Percentiles rank a stretch among this genome's conserved stretches.
These are phyloP conservation scores for Zosterops hypoxanthus DNA, from an alignment of 2,113 vertebrate species.

Conservation along the genomic window DNA sequence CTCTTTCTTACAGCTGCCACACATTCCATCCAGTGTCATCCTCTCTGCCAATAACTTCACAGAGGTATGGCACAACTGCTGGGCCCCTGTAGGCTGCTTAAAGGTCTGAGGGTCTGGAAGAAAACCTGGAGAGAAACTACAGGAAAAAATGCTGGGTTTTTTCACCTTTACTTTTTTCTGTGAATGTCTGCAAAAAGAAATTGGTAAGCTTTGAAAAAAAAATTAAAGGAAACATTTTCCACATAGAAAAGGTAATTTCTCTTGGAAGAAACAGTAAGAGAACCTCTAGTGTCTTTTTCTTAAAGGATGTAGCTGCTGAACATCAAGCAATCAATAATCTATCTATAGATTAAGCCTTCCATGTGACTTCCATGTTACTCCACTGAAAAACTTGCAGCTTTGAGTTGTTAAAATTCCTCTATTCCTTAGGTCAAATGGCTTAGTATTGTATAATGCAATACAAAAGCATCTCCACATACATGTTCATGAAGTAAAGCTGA, in stretches of 20 bases:
- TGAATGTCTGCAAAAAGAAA: background rate
- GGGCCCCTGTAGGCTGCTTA: background rate
- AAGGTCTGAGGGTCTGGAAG: background rate
- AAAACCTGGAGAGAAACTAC: background rate
- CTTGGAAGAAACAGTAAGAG: background rate
- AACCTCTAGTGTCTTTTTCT: background rate
- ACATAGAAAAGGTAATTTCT: background rate
- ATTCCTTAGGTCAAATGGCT: background rate
- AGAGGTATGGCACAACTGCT: background rate
- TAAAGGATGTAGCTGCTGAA: background rate
- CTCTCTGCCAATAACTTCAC: background rate
- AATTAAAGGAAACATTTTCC: background rate
- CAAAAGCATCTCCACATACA: background rate
- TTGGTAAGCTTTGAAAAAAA: background rate
- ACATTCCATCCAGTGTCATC: rapidly evolving
- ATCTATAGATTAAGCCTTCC: background rate
- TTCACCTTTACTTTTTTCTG: background rate
- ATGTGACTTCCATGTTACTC: rapidly evolving
- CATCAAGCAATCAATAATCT: background rate
- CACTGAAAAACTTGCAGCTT: background rate
- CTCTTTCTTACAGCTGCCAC: background rate
- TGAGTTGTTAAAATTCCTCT: background rate
- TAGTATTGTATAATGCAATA: background rate
- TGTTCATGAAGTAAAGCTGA: background rate
- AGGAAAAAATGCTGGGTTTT: background rate